phyloP scores from a whole-genome alignment of 1,140 invertebrate genomes.

The Phymastichus coffea region DNA sequence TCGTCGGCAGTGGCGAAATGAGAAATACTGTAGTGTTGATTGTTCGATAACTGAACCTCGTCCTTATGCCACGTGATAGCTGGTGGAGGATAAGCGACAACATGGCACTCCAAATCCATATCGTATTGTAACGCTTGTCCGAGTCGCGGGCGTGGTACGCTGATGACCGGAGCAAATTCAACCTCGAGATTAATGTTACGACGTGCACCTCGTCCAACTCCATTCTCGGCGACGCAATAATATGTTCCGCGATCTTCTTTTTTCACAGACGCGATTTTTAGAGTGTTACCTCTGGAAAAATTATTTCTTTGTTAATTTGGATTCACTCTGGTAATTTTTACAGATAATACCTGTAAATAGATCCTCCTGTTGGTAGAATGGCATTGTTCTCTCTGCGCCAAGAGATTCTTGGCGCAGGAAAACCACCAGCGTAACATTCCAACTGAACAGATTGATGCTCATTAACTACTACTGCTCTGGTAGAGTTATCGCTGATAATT shows the following conservation, averaged over 20 bases:
- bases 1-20: constrained; percentile 88
- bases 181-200: constrained; percentile 88
- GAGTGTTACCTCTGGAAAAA: constrained; percentile 73
- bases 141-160: constrained; percentile 74
- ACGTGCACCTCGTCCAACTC: constrained; percentile 78
- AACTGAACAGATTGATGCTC: constrained; percentile 78
- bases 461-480: constrained; percentile 79
- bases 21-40: constrained; percentile 87
- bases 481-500: constrained; percentile 90
- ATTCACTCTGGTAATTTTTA: neutral
- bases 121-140: constrained; percentile 89
- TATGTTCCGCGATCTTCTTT: constrained; percentile 91
- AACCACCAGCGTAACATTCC: constrained; percentile 86
- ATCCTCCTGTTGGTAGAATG: constrained; percentile 84
- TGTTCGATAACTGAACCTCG: constrained; percentile 76
- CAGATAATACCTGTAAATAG: constrained; percentile 63
- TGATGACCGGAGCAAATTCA: constrained; percentile 84
- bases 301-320: constrained; percentile 1
- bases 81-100: constrained; percentile 89
- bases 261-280: constrained; percentile 76
- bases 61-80: constrained; percentile 87
- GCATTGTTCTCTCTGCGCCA: constrained; percentile 93
- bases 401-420: constrained; percentile 78
- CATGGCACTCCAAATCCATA: constrained; percentile 89
- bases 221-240: constrained; percentile 92